These are phyloP conservation scores for Leptopilina clavipes DNA, from an alignment of 1,140 invertebrate genomes.

Conservation along the genomic window DNA sequence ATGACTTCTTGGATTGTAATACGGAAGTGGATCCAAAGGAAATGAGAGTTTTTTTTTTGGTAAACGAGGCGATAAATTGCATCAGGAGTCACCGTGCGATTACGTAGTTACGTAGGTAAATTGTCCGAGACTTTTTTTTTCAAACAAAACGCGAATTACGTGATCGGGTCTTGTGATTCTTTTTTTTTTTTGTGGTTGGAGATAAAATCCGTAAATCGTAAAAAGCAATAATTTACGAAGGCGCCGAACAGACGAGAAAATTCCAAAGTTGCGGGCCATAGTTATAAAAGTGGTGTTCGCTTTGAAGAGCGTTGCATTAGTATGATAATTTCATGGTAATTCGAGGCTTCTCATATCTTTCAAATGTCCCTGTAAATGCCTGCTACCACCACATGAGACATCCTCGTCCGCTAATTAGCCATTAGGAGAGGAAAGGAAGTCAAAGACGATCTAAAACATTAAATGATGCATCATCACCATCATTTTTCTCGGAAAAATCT, in stretches of 20 bases:
- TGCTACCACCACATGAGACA: neutral
- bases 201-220: constrained; percentile 26
- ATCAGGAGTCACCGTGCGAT: neutral
- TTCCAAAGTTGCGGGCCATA: constrained; percentile 15
- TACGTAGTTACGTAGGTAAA: neutral
- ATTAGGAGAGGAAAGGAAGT: constrained; percentile 1
- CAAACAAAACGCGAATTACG: neutral
- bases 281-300: neutral
- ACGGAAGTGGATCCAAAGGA: neutral
- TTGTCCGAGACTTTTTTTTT: constrained; percentile 2
- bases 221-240: constrained; percentile 7
- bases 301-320: neutral
- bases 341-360: neutral
- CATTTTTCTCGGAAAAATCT: no score
- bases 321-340: constrained; percentile 26
- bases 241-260: neutral
- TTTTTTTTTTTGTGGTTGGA: neutral
- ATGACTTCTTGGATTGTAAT: neutral
- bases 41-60: neutral
- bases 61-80: constrained; percentile 14
- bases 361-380: neutral
- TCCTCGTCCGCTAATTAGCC: neutral
- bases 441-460: neutral
- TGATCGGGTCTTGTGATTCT: neutral
- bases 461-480: no score